These are phyloP conservation scores for Planococcus citri DNA, from an alignment of 1,140 invertebrate species.

Conservation along the genomic window DNA sequence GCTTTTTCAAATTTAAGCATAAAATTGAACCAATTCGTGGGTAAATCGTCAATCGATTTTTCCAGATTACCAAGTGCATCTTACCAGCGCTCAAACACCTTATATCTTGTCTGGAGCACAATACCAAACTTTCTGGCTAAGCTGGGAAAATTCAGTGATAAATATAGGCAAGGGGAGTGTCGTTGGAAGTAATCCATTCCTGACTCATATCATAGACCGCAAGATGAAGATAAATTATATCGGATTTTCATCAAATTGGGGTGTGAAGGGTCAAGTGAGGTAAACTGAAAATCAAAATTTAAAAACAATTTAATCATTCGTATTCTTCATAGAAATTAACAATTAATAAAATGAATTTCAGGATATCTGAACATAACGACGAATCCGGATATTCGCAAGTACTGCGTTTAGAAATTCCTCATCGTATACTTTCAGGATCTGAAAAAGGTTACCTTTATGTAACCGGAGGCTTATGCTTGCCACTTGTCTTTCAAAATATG, in stretches of 20 bases:
- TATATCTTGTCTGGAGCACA: slow-evolving; percentile 36
- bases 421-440: slow-evolving; percentile 45
- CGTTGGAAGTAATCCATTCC: slow-evolving; percentile 38
- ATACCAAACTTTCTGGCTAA: slow-evolving; percentile 47
- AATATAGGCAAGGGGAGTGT: slow-evolving; percentile 40
- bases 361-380: slow-evolving; percentile 53
- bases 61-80: slow-evolving; percentile 44
- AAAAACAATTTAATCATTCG: slow-evolving; percentile 9
- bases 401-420: slow-evolving; percentile 45
- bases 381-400: slow-evolving; percentile 53
- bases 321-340: not conserved
- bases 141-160: slow-evolving; percentile 44
- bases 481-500: slow-evolving; percentile 30
- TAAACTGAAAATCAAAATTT: slow-evolving; percentile 28
- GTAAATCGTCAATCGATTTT: not conserved
- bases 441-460: slow-evolving; percentile 44
- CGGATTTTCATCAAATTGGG: slow-evolving; percentile 46
- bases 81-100: slow-evolving; percentile 41
- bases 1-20: not conserved
- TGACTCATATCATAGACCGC: slow-evolving; percentile 41
- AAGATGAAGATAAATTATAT: slow-evolving; percentile 44
- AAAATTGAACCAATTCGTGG: not conserved
- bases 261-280: slow-evolving; percentile 48
- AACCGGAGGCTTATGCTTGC: slow-evolving; percentile 44
- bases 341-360: slow-evolving; percentile 33